A percentile compares a stretch with the other conserved stretches of the same genome.
Conservation (phyloP, 1,140 invertebrate genomes). For the Wasmannia auropunctata region DNA sequence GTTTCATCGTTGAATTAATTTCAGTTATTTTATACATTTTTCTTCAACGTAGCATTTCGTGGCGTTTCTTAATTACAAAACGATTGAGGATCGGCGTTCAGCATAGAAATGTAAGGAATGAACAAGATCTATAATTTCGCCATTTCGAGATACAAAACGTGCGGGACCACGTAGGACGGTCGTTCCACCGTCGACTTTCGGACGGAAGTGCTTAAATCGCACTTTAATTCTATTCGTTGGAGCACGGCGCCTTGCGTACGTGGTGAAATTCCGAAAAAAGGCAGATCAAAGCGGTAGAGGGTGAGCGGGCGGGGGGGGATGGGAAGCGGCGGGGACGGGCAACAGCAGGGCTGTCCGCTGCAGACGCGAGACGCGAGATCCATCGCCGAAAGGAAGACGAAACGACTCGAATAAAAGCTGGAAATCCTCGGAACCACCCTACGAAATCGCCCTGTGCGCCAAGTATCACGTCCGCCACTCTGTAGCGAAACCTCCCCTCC, state of each 20-base stretch:
- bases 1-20: background rate
- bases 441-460: constrained; percentile 65
- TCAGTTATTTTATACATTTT: constrained; percentile 1
- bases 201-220: constrained; percentile 38
- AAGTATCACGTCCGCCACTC: constrained; percentile 69
- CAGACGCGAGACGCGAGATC: constrained; percentile 35
- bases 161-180: background rate
- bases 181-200: background rate
- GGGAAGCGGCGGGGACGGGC: too few species aligned
- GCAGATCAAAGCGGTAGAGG: constrained; percentile 45
- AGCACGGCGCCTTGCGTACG: constrained; percentile 1
- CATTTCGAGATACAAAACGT: background rate
- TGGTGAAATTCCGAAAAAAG: constrained; percentile 55
- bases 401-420: constrained; percentile 67
- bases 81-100: background rate
- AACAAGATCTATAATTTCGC: background rate
- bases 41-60: background rate
- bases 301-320: too few species aligned
- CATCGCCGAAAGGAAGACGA: constrained; percentile 67
- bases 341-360: constrained; percentile 10
- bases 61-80: background rate
- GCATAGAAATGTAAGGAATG: background rate
- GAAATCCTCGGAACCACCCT: constrained; percentile 58
- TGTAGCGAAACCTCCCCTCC: background rate
- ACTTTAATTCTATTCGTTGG: constrained; percentile 39